phyloP scores from a whole-genome alignment of 1,140 invertebrate species.

The Papilio dardanus region DNA sequence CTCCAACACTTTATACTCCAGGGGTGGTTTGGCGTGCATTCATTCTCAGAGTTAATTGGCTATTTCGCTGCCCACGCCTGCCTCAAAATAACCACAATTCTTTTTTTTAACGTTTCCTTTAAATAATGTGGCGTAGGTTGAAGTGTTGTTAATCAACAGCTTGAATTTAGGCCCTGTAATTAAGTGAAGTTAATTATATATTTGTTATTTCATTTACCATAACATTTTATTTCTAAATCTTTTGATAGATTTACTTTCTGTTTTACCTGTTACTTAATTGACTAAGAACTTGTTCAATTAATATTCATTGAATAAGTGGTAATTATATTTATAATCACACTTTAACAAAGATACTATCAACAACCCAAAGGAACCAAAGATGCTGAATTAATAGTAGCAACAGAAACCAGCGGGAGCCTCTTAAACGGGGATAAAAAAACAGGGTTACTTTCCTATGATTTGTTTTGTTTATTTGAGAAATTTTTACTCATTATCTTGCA shows the following conservation, averaged over 20 bases:
- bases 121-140: background rate
- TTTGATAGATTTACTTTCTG: too few species aligned
- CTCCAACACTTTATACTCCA: slow-evolving; percentile 8
- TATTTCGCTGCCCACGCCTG: slow-evolving; percentile 14
- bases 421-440: background rate
- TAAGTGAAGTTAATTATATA: background rate
- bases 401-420: too few species aligned
- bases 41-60: slow-evolving; percentile 17
- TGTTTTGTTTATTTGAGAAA: background rate
- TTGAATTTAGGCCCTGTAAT: background rate
- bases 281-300: background rate
- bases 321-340: too few species aligned
- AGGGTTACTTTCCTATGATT: background rate
- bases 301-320: too few species aligned
- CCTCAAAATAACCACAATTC: slow-evolving; percentile 15
- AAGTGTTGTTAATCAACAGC: background rate
- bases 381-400: too few species aligned
- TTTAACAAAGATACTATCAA: too few species aligned
- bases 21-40: background rate
- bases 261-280: too few species aligned
- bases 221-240: too few species aligned
- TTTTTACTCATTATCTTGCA: background rate
- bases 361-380: too few species aligned
- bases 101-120: slow-evolving; percentile 9
- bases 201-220: background rate